These are phyloP conservation scores for Phymorhynchus buccinoides DNA, from an alignment of 1,140 invertebrate species.

Conservation along the genomic window DNA sequence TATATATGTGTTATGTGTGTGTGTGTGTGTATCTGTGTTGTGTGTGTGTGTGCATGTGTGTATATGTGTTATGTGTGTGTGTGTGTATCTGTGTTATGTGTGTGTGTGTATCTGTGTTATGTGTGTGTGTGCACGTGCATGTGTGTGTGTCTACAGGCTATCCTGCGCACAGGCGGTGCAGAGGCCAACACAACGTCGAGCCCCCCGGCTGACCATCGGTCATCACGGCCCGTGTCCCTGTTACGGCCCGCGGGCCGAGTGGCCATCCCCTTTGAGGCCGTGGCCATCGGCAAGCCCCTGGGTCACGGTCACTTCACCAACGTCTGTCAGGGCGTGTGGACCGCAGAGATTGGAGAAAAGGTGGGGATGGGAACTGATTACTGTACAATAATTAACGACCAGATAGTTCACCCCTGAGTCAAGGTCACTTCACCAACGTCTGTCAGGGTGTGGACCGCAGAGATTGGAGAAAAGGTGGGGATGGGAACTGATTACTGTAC, in stretches of 20 bases:
- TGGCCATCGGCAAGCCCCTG: conserved; percentile 94
- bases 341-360: conserved; percentile 90
- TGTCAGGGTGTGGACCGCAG: conserved; percentile 99
- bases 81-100: not conserved
- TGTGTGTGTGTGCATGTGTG: not conserved
- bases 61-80: not conserved
- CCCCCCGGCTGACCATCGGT: conserved; percentile 62
- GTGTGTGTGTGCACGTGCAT: conserved; percentile 11
- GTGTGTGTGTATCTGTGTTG: not conserved
- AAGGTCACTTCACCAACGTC: conserved; percentile 97
- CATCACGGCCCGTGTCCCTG: conserved; percentile 58
- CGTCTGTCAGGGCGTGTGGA: conserved; percentile 98
- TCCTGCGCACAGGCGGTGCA: conserved; percentile 55
- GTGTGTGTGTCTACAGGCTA: conserved; percentile 58
- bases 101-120: not conserved
- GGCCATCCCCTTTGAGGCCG: conserved; percentile 94
- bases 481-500: too few species aligned
- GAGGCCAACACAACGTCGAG: conserved; percentile 52
- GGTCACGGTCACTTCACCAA: conserved; percentile 97
- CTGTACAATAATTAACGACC: too few species aligned
- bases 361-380: too few species aligned
- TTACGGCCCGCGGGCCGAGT: conserved; percentile 82
- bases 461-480: conserved; percentile 88
- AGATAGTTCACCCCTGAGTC: conserved; percentile 83
- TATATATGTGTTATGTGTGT: not conserved